A percentile compares a stretch with the other conserved stretches of the same genome.
These are phyloP conservation scores for Samia ricini DNA, from an alignment of 1,140 invertebrate genomes.

Conservation along the genomic window DNA sequence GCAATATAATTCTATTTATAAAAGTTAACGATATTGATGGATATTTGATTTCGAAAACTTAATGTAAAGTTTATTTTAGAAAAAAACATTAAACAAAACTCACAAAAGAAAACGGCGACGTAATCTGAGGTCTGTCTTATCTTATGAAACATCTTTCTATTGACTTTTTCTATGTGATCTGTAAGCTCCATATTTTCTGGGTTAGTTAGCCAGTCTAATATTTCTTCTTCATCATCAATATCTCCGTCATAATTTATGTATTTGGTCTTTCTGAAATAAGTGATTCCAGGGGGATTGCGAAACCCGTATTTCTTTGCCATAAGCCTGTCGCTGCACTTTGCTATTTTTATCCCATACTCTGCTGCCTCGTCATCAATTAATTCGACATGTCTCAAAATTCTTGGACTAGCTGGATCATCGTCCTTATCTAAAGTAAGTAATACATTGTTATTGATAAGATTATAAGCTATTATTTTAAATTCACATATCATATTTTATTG, in stretches of 20 bases:
- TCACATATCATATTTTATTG: not conserved
- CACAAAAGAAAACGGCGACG: constrained; percentile 96
- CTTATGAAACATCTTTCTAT: constrained; percentile 95
- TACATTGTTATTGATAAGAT: not conserved
- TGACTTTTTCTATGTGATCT: constrained; percentile 95
- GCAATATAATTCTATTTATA: constrained; percentile 57
- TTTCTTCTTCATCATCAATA: constrained; percentile 95
- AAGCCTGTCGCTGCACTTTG: constrained; percentile 91
- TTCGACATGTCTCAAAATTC: constrained; percentile 90
- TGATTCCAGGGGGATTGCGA: constrained; percentile 92
- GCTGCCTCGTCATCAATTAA: constrained; percentile 94
- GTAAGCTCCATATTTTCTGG: constrained; percentile 96
- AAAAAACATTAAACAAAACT: constrained; percentile 67
- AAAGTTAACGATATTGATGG: not conserved
- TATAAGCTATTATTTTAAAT: not conserved
- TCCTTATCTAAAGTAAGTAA: constrained; percentile 83
- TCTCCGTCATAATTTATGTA: constrained; percentile 95
- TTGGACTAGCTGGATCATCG: constrained; percentile 87
- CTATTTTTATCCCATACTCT: constrained; percentile 95
- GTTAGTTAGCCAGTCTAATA: constrained; percentile 95
- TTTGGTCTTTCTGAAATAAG: constrained; percentile 94
- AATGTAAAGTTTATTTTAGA: not conserved
- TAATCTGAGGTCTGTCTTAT: constrained; percentile 94
- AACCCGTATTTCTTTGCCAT: constrained; percentile 97
- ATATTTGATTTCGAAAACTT: not conserved